Evolutionary conservation across 2,888 invertebrate genomes (phyloP).

Genomic region (Escarpia spicata): DNA sequence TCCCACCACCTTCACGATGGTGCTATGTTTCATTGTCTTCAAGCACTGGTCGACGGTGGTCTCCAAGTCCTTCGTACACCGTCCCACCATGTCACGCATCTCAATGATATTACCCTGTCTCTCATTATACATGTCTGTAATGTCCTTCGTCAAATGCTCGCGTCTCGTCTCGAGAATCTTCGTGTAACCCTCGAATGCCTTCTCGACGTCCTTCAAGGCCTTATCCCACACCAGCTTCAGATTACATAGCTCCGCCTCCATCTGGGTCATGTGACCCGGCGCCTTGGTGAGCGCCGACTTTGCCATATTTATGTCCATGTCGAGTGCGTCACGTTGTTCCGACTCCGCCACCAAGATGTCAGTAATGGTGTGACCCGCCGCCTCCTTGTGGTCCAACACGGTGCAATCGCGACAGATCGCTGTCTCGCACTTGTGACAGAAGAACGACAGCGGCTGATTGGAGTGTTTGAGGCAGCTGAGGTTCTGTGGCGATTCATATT

Average conservation of each 20-base stretch:
- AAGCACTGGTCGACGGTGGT: constrained; percentile 28
- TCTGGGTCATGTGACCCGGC: constrained; percentile 27
- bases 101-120: constrained; percentile 27
- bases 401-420: constrained; percentile 43
- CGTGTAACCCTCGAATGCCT: constrained; percentile 33
- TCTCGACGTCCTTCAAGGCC: constrained; percentile 33
- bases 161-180: constrained; percentile 33
- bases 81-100: constrained; percentile 21
- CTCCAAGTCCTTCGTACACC: constrained; percentile 23
- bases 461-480: constrained; percentile 40
- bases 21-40: constrained; percentile 28
- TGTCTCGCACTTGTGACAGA: constrained; percentile 39
- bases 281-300: constrained; percentile 19
- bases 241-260: constrained; percentile 33
- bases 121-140: constrained; percentile 33
- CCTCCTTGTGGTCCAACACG: constrained; percentile 41
- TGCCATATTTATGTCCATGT: constrained; percentile 29
- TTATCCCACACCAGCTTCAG: constrained; percentile 30
- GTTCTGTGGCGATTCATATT: constrained; percentile 29
- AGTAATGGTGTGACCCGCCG: constrained; percentile 38
- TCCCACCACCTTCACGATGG: constrained; percentile 33
- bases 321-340: constrained; percentile 34
- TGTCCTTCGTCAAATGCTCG: constrained; percentile 29
- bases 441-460: constrained; percentile 42
- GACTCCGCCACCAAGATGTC: constrained; percentile 37